Base-by-base conservation (phyloP, 2,888 invertebrate species). In the Stenoptilia bipunctidactyla region DNA sequence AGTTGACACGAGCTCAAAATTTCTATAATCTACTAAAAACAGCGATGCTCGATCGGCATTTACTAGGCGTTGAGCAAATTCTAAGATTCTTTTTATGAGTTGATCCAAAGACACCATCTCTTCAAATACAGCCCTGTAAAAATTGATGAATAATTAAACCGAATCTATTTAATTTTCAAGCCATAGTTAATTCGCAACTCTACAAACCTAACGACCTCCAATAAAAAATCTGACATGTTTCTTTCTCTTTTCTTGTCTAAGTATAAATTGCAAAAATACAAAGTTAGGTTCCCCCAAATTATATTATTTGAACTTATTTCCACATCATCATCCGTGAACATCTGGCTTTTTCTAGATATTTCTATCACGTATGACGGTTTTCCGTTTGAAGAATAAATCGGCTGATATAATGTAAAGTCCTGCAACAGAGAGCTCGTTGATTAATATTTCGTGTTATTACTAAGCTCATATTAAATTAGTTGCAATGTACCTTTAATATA, bases 81-180 rank as follows among this genome's bases (percentile, higher is more conserved):
- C 91, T 87, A 94, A 89, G 43, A 94, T 91, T 61, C 92, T 91
- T 65, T 91, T 89, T 25, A 94, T 92, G 1, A 94, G 85, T 42
- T 88, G 87, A 53, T 94, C 93, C 84, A 94, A 89, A 48, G 92
- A 92, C 36, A 92, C 90, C 87, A 94, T 94, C 57, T 94, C 93
- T 79, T 94, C 93, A 60, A 95, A 94, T 58, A 94, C 92, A 6
- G 92, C 92, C 65, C 93, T 93, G 70, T 27, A 76, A 69, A 42
- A 44, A 20, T 20, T n/a, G n/a, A n/a, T n/a, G n/a, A n/a, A n/a
- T n/a, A n/a, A n/a, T n/a, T n/a, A n/a, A n/a, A n/a, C n/a, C n/a
- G n/a, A n/a, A n/a, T n/a, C n/a, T n/a, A n/a, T n/a, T n/a, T n/a
- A n/a, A n/a, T n/a, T n/a, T n/a, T n/a, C n/a, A n/a, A n/a, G n/a